Evolutionary conservation across 2,797 vertebrate species (phyloP), one percentile per base, ranked within the genome.

Genomic region (Peromyscus aztecus): DNA sequence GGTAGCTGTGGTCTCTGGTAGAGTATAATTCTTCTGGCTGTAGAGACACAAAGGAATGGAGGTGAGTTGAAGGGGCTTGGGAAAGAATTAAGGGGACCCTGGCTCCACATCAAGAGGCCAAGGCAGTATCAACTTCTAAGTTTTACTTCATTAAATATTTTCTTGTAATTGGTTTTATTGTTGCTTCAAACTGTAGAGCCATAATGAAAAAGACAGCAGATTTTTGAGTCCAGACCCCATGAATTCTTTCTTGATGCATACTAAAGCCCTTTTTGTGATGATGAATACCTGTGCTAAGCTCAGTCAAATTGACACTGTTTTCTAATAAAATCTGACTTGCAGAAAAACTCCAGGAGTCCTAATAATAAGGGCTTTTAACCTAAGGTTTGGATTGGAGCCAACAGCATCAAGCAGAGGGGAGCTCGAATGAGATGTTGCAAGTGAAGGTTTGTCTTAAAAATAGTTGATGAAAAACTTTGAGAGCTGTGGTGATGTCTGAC

Each of bases 371-470:
- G 1, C 46, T 85, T 94, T 87, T 80, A 83, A 84, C 75, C 67
- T 89, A 80, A 59, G 19, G 17, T 82, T 86, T 91, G 52, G 40
- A 40, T 31, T 80, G 9, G 46, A 92, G 57, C 57, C 71, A 89
- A 75, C 49, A 78, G 29, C n/a, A 91, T 93, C 61, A 89, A 90
- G 81, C 21, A 87, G 75, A 89, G 59, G 37, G 23, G n/a, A 91
- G 67, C 40, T 59, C 34, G 49, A 97, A 80, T 63, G 78, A 96
- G 61, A 46, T 75, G 13, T 91, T 93, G 31, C 65, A 82, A 94
- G n/a, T 85, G 29, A 94, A 91, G 40, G 9, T 89, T 94, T 95
- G 63, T 91, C 80, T 95, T 81, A 94, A 95, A 96, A 93, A 96
- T 57, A 95, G 89, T 93, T 96, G 88, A 89, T 6, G 31, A 46